Conservation (phyloP, 2,888 invertebrate species). For the Listrodromus nycthemerus region DNA sequence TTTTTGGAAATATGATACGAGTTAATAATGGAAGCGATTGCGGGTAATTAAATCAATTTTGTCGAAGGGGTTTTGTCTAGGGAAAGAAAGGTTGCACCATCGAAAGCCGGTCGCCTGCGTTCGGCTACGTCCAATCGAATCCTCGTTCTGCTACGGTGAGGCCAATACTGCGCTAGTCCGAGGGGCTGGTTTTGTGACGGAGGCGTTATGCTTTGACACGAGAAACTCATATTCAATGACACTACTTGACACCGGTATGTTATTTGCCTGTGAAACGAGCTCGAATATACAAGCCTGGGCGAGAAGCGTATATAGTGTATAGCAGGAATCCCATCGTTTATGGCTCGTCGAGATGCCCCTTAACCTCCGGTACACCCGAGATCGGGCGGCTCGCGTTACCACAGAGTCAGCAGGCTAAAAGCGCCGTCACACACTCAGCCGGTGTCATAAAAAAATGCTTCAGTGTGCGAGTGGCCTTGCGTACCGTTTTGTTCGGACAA, state of each 20-base stretch:
- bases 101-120: not conserved
- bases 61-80: not conserved
- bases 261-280: slow-evolving; percentile 71
- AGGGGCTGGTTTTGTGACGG: slow-evolving; percentile 49
- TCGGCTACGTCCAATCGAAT: slow-evolving; percentile 1
- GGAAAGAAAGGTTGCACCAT: not conserved
- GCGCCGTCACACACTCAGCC: slow-evolving; percentile 44
- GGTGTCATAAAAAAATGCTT: slow-evolving; percentile 43
- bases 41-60: not conserved
- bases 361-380: slow-evolving; percentile 62
- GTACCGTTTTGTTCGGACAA: slow-evolving; percentile 3
- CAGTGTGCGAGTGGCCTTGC: slow-evolving; percentile 5
- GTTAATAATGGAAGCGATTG: not conserved
- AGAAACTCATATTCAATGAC: slow-evolving; percentile 76
- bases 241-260: slow-evolving; percentile 76
- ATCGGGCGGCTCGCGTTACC: slow-evolving; percentile 59
- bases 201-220: slow-evolving; percentile 76
- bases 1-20: not conserved
- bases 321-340: slow-evolving; percentile 66
- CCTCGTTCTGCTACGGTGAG: not conserved
- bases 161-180: slow-evolving; percentile 39
- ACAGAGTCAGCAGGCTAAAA: slow-evolving; percentile 55
- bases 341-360: slow-evolving; percentile 69
- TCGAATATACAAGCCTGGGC: not conserved
- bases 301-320: not conserved